These are phyloP conservation scores for Eretmocerus hayati DNA, from an alignment of 2,888 invertebrate genomes.

Conservation along the genomic window DNA sequence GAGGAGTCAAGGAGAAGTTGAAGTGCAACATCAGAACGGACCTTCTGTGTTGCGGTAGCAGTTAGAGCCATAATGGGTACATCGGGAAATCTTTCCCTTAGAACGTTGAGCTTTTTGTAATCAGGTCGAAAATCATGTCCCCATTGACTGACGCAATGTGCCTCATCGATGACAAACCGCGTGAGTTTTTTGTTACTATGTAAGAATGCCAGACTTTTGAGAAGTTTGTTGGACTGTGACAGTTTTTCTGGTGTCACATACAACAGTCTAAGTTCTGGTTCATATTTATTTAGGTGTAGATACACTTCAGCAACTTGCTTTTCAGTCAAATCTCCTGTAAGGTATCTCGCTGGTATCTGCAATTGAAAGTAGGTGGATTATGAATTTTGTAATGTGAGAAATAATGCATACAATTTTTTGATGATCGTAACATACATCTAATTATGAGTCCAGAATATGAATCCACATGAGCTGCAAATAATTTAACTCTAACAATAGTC, in stretches of 20 bases:
- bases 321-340: constrained; percentile 70
- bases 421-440: too few relatives aligned
- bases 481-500: too few relatives aligned
- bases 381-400: too few relatives aligned
- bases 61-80: constrained; percentile 84
- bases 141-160: constrained; percentile 98
- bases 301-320: constrained; percentile 63
- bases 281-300: constrained; percentile 60
- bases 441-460: too few relatives aligned
- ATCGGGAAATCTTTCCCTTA: constrained; percentile 63
- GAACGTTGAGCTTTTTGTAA: constrained; percentile 73
- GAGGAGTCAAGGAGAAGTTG: constrained; percentile 69
- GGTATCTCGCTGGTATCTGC: constrained; percentile 77
- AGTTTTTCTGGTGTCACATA: constrained; percentile 98
- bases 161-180: constrained; percentile 94
- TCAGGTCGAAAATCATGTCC: constrained; percentile 92
- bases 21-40: constrained; percentile 79
- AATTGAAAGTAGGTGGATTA: too few relatives aligned
- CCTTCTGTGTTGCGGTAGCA: constrained; percentile 91
- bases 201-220: constrained; percentile 59
- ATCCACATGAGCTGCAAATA: too few relatives aligned
- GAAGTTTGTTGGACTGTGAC: constrained; percentile 69
- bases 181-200: constrained; percentile 67
- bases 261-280: constrained; percentile 71
- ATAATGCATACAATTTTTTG: too few relatives aligned